Percentiles rank a stretch among this genome's conserved stretches.
Evolutionary conservation across 2,113 vertebrate genomes (phyloP).

Genomic region (Rhadina sibilatrix): DNA sequence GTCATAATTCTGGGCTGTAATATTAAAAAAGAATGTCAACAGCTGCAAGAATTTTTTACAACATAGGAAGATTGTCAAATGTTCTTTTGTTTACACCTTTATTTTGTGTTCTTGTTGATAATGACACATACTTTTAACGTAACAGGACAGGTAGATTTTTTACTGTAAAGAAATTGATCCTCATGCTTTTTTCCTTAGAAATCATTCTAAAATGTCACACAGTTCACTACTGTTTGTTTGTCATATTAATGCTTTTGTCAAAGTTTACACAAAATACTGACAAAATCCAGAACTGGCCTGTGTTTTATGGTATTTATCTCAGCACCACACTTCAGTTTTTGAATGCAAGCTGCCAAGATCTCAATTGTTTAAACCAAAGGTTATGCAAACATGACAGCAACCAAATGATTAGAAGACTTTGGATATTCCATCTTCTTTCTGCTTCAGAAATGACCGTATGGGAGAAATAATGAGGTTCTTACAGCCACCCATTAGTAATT

Average conservation of each 20-base stretch:
- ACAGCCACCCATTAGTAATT: neutral
- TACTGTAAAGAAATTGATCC: neutral
- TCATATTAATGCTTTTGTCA: neutral
- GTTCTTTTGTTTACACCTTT: neutral
- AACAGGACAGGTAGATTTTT: neutral
- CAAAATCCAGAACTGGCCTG: neutral
- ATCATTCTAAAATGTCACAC: neutral
- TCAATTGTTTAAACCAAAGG: constrained; percentile 30
- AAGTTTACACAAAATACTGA: neutral
- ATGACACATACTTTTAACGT: neutral
- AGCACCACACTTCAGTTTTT: neutral
- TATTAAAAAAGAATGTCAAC: neutral
- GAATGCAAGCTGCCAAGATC: neutral
- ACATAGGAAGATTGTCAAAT: neutral
- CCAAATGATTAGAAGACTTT: neutral
- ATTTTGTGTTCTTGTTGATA: neutral
- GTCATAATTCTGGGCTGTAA: neutral
- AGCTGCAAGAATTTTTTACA: neutral
- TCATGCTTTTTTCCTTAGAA: neutral
- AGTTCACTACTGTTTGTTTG: neutral
- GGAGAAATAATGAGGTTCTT: neutral
- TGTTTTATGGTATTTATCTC: constrained; percentile 8
- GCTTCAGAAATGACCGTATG: neutral
- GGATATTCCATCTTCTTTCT: neutral
- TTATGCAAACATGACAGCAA: constrained; percentile 12